Percentiles rank a stretch among this genome's conserved stretches.
These are phyloP conservation scores for Heptranchias perlo DNA, from an alignment of 2,113 vertebrate genomes.

Conservation along the genomic window DNA sequence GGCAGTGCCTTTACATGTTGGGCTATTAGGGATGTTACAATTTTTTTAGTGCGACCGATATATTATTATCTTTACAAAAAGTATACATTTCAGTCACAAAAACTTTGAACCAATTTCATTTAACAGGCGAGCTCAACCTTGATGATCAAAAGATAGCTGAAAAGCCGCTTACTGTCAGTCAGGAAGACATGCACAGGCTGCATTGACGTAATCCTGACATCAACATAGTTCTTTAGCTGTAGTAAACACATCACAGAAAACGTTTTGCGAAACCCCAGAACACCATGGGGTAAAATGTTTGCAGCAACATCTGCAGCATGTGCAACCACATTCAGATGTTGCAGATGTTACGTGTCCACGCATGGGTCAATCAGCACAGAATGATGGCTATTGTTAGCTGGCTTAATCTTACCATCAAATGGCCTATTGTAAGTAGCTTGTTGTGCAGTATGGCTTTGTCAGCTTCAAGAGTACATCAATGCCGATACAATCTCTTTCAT, in stretches of 20 bases:
- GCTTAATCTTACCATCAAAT: conserved; percentile 4
- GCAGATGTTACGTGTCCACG: background rate
- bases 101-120: background rate
- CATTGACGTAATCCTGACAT: background rate
- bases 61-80: background rate
- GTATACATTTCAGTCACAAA: background rate
- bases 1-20: background rate
- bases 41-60: background rate
- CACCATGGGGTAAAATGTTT: background rate
- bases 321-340: background rate
- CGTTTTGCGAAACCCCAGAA: background rate
- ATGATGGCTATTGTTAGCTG: background rate
- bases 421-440: background rate
- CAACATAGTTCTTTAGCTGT: background rate
- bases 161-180: background rate
- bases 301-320: background rate
- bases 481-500: background rate
- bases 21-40: background rate
- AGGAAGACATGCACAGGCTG: background rate
- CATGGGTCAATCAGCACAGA: background rate
- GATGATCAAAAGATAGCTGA: background rate
- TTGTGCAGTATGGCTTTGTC: background rate
- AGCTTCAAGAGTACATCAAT: background rate
- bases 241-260: conserved; percentile 8
- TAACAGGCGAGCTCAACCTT: background rate